Conservation (phyloP, 2,113 vertebrate species). For the Oenanthe melanoleuca region DNA sequence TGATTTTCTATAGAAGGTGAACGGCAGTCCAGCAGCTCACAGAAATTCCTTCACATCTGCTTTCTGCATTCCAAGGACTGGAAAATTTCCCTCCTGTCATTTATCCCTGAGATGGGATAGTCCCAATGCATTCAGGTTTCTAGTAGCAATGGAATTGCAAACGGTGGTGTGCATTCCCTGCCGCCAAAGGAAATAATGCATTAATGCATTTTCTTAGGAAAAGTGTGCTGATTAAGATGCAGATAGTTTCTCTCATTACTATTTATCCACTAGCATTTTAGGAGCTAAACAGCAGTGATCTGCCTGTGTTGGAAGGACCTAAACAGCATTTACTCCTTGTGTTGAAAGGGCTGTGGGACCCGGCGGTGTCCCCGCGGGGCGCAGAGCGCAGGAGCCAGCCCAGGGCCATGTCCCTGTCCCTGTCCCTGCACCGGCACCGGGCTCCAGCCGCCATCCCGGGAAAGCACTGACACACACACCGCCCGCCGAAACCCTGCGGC, state of each 20-base stretch:
- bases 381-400: too few species aligned
- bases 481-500: not conserved
- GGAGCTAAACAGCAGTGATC: not conserved
- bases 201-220: fast-evolving
- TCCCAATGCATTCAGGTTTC: slow-evolving; percentile 1
- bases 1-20: not conserved
- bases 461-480: not conserved
- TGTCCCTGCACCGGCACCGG: too few species aligned
- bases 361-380: not conserved
- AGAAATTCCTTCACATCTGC: slow-evolving; percentile 19
- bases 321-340: not conserved
- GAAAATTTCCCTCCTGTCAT: not conserved
- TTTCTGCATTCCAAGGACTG: slow-evolving; percentile 21
- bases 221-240: fast-evolving
- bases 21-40: not conserved
- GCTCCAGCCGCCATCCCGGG: not conserved
- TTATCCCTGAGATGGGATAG: not conserved
- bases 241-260: not conserved
- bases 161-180: not conserved
- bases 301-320: not conserved
- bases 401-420: not conserved
- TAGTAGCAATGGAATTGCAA: not conserved
- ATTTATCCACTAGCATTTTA: too few species aligned
- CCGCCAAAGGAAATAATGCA: not conserved
- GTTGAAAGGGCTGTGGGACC: fast-evolving